Evolutionary conservation across 2,797 vertebrate genomes (phyloP).

Genomic region (Microctenopoma steveboyesi): DNA sequence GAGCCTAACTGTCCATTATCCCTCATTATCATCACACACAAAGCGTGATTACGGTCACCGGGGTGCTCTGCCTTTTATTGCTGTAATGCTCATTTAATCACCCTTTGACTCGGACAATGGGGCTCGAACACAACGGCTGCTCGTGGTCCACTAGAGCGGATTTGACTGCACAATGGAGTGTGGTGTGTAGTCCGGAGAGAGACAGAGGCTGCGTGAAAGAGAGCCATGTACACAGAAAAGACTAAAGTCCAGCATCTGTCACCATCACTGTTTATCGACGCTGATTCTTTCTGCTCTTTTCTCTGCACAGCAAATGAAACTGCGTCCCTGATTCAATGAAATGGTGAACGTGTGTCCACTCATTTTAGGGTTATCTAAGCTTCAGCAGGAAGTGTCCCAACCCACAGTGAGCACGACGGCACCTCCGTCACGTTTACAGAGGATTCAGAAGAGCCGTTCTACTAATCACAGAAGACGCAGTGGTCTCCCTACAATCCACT

Average conservation of each 20-base stretch:
- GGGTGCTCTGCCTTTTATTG: constrained; percentile 21
- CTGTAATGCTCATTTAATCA: constrained; percentile 38
- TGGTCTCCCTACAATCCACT: no score
- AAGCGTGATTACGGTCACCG: neutral
- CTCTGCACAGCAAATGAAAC: no score
- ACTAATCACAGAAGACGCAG: no score
- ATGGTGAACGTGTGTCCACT: no score
- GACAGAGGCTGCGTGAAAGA: neutral
- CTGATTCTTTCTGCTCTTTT: no score
- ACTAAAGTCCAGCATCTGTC: neutral
- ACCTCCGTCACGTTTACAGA: no score
- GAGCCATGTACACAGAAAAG: constrained; percentile 1
- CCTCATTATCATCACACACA: constrained; percentile 26
- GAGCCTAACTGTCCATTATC: constrained; percentile 16
- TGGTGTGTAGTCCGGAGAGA: neutral
- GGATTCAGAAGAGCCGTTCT: no score
- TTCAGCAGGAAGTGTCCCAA: no score
- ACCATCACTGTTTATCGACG: no score
- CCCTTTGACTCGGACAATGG: constrained; percentile 15
- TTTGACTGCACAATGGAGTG: constrained; percentile 10
- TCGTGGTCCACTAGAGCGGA: constrained; percentile 16
- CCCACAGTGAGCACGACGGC: no score
- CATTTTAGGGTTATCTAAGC: no score
- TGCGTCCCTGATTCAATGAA: no score
- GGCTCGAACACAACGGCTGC: constrained; percentile 32